A percentile compares a stretch with the other conserved stretches of the same genome.
Conservation (phyloP, 2,113 vertebrate species). For the Gobiocypris rarus region DNA sequence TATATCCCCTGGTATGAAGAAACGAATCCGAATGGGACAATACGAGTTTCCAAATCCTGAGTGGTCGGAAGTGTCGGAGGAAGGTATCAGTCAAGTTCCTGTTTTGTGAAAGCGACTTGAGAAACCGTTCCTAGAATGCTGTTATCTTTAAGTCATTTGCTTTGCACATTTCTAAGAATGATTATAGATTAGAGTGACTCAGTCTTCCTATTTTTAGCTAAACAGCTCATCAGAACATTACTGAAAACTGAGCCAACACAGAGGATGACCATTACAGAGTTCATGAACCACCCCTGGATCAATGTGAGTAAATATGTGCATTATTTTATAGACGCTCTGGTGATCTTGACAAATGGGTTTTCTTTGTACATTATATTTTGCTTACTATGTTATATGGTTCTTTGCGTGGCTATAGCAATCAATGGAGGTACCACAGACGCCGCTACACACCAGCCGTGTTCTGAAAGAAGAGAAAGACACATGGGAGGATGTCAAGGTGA, state of each 20-base stretch:
- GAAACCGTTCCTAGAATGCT: neutral
- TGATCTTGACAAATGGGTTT: neutral
- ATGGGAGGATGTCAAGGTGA: conserved; percentile 98
- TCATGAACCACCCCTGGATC: conserved; percentile 99
- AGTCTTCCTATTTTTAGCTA: conserved; percentile 76
- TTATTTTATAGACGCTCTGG: neutral
- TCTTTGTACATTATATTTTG: neutral
- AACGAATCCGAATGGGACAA: conserved; percentile 91
- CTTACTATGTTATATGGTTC: neutral
- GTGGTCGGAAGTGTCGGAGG: conserved; percentile 97
- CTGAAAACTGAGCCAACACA: conserved; percentile 96
- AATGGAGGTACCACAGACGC: conserved; percentile 95
- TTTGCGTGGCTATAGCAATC: conserved; percentile 80
- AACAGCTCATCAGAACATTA: conserved; percentile 92
- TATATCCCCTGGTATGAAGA: conserved; percentile 99
- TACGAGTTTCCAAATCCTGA: conserved; percentile 97
- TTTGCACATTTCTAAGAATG: conserved; percentile 11
- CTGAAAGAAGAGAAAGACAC: conserved; percentile 94
- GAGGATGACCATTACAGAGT: conserved; percentile 97
- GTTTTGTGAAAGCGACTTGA: conserved; percentile 24
- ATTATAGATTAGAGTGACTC: conserved; percentile 4
- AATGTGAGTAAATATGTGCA: conserved; percentile 77
- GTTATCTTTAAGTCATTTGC: neutral
- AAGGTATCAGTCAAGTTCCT: conserved; percentile 79
- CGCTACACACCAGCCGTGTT: conserved; percentile 95